Base-by-base conservation (phyloP, 1,140 invertebrate genomes). In the Gryllus bimaculatus region DNA sequence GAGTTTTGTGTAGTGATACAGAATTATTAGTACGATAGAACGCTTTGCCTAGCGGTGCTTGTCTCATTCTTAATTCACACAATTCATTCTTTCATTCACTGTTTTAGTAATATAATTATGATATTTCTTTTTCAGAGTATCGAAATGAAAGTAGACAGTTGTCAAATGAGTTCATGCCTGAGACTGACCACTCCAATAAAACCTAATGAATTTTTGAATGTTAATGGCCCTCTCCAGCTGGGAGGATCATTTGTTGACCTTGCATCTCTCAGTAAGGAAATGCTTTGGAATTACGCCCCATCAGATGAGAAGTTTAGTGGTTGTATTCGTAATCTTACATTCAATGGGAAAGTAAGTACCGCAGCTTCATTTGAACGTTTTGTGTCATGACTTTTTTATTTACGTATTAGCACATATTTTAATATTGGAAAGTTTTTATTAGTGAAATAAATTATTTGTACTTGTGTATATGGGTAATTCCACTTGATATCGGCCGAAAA, bases 211-310 rank as follows among this genome's bases (percentile, higher is more conserved):
- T 92, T 93, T 82, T 86, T 98, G 0, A 97, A 97, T 83, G 93
- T 97, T 0, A 96, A 97, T 84, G 91, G 93, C 0, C 94, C 95
- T 0, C 86, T 98, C 20, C 95, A 97, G 86, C 81, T 98, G 10
- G 96, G 96, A 20, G 96, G 96, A 12, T 89, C 91, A 0, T 89
- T 90, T 66, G 87, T 90, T 48, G 89, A 94, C 82, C 84, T 93
- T 7, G 83, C 85, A 5, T 83, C 88, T 21, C 85, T 95, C 5
- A 88, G 88, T 4, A 84, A 85, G 0, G 84, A 88, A 8, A 81
- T 85, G 76, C 83, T 86, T 79, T 93, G 92, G 92, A 87, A 88
- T 74, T 86, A 90, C 82, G 86, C 88, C 39, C 94, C 94, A 4
- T 90, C 89, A 1, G 86, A 87, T 26, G 87, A 87, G 78, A 89